Conservation (phyloP, 1,140 invertebrate genomes). For the Drosophila orosa region DNA sequence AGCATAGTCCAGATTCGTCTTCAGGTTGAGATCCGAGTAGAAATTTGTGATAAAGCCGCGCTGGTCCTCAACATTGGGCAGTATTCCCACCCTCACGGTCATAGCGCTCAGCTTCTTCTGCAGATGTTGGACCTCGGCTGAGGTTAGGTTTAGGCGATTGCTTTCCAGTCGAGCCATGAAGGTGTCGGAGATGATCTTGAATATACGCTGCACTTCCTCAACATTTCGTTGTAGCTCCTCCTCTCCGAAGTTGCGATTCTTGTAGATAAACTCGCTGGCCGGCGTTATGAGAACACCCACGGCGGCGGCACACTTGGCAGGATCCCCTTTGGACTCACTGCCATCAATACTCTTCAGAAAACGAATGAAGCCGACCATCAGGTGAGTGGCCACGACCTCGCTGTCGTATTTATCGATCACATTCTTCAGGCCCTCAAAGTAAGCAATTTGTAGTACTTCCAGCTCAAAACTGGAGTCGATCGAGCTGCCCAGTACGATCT, state of each 20-base stretch:
- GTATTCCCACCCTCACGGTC: not conserved
- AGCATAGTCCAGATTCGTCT: not conserved
- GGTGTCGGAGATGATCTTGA: not conserved
- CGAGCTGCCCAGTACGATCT: not conserved
- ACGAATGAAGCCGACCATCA: not conserved
- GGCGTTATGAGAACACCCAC: not conserved
- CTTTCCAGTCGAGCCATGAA: not conserved
- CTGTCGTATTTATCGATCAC: not conserved
- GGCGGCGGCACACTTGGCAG: not conserved
- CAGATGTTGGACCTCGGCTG: not conserved
- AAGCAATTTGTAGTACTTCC: not conserved
- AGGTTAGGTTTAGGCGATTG: not conserved
- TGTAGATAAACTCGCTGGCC: not conserved
- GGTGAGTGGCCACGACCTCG: constrained; percentile 1
- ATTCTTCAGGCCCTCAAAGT: not conserved
- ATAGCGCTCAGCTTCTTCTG: not conserved
- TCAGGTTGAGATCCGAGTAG: not conserved
- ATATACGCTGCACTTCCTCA: not conserved
- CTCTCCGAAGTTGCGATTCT: not conserved
- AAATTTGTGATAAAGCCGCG: not conserved
- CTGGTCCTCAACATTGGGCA: not conserved
- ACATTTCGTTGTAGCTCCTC: not conserved
- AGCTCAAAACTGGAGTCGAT: not conserved
- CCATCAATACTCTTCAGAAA: not conserved
- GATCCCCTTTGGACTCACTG: not conserved